A percentile compares a stretch with the other conserved stretches of the same genome.
Conservation (phyloP, 1,140 invertebrate genomes). For the Aphaenogaster rudis region DNA sequence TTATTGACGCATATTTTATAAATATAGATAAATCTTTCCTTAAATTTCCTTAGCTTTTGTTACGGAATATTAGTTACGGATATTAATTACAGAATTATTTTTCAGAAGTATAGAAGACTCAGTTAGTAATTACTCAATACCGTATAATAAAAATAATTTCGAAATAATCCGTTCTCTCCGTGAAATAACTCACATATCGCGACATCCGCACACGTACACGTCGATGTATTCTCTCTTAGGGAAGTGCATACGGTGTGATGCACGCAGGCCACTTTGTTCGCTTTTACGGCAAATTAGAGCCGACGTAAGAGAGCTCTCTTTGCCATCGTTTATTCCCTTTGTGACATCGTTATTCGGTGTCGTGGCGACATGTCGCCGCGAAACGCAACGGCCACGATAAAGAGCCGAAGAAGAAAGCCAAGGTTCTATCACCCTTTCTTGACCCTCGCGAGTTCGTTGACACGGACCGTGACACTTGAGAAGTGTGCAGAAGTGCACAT, state of each 20-base stretch:
- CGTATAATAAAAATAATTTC: conserved; percentile 19
- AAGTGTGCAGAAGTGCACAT: conserved; percentile 5
- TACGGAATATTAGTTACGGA: no score
- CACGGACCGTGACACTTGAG: conserved; percentile 36
- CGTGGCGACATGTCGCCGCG: conserved; percentile 53
- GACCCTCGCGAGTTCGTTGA: conserved; percentile 64
- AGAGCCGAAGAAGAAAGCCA: conserved; percentile 49
- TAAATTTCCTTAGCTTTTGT: no score
- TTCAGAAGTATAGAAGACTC: background rate
- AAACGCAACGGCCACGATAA: conserved; percentile 9
- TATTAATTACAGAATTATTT: background rate
- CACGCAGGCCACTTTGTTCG: conserved; percentile 41
- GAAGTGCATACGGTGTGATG: conserved; percentile 25
- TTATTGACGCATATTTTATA: no score
- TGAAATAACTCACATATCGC: background rate
- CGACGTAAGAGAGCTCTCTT: conserved; percentile 52
- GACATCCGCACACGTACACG: background rate
- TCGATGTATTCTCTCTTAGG: conserved; percentile 12
- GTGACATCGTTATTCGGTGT: conserved; percentile 40
- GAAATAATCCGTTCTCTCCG: background rate
- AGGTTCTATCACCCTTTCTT: conserved; percentile 66
- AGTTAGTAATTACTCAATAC: background rate
- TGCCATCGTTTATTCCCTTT: conserved; percentile 74
- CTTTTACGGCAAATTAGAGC: conserved; percentile 65
- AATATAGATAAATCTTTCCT: no score